Conservation (phyloP, 1,140 invertebrate genomes). For the Vollenhovia emeryi region DNA sequence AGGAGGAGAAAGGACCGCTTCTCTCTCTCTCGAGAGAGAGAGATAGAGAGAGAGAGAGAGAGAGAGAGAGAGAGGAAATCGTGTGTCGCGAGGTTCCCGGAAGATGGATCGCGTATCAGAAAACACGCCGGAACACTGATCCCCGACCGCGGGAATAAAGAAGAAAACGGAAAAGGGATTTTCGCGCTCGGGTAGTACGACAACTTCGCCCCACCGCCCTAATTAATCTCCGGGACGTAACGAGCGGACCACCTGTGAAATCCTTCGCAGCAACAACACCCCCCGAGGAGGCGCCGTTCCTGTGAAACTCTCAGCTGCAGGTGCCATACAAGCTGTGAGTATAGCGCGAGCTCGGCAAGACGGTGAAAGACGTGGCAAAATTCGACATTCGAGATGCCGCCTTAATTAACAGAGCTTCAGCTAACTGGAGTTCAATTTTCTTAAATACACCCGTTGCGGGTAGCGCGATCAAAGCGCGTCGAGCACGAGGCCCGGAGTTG, state of each 20-base stretch:
- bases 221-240: constrained; percentile 63
- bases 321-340: neutral
- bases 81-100: constrained; percentile 1
- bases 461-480: constrained; percentile 41
- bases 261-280: neutral
- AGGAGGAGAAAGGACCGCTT: neutral
- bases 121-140: constrained; percentile 49
- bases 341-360: neutral
- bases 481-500: constrained; percentile 1
- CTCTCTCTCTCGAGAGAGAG: no score
- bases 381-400: constrained; percentile 2
- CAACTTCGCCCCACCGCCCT: neutral
- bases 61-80: neutral
- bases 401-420: constrained; percentile 62
- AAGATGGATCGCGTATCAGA: constrained; percentile 49
- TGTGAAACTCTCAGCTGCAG: constrained; percentile 35
- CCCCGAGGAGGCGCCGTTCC: neutral
- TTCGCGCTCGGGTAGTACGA: constrained; percentile 47
- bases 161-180: constrained; percentile 1
- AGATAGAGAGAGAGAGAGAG: neutral
- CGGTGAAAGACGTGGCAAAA: neutral
- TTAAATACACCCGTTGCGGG: constrained; percentile 34
- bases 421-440: constrained; percentile 44
- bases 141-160: constrained; percentile 32
- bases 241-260: constrained; percentile 17